These are phyloP conservation scores for Panonychus citri DNA, from an alignment of 1,140 invertebrate species.

Conservation along the genomic window DNA sequence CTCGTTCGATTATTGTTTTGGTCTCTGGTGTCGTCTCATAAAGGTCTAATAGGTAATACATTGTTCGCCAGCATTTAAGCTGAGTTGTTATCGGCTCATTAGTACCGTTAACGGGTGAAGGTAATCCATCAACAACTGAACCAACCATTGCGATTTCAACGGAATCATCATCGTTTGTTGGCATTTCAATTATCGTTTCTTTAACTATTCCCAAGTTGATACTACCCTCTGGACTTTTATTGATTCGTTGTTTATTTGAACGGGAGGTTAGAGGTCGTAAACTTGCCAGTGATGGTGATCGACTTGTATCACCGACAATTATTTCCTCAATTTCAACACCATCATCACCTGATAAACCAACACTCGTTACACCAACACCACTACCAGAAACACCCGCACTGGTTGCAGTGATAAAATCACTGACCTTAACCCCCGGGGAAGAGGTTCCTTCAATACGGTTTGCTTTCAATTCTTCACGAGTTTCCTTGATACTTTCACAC, in stretches of 20 bases:
- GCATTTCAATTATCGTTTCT: background rate
- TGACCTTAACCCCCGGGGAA: no score
- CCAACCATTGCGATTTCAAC: background rate
- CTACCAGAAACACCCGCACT: background rate
- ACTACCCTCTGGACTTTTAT: background rate
- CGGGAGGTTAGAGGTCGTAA: background rate
- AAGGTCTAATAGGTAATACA: slow-evolving; percentile 70
- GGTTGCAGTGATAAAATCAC: background rate
- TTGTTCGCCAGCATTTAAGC: slow-evolving; percentile 76
- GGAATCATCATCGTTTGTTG: background rate
- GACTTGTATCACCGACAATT: background rate
- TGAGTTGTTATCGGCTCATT: no score
- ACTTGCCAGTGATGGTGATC: background rate
- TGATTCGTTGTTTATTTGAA: background rate
- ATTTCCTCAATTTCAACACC: background rate
- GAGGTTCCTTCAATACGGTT: slow-evolving; percentile 24
- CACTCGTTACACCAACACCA: no score
- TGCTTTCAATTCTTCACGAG: slow-evolving; percentile 52
- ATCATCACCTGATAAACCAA: no score
- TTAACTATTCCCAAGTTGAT: background rate
- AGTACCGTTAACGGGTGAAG: no score
- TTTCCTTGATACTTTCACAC: slow-evolving; percentile 90
- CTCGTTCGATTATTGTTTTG: slow-evolving; percentile 43
- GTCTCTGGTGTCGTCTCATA: slow-evolving; percentile 83
- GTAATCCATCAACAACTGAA: slow-evolving; percentile 5